Percentiles rank a stretch among this genome's conserved stretches.
These are phyloP conservation scores for Hirundichthys speculiger DNA, from an alignment of 2,113 vertebrate genomes.

Conservation along the genomic window DNA sequence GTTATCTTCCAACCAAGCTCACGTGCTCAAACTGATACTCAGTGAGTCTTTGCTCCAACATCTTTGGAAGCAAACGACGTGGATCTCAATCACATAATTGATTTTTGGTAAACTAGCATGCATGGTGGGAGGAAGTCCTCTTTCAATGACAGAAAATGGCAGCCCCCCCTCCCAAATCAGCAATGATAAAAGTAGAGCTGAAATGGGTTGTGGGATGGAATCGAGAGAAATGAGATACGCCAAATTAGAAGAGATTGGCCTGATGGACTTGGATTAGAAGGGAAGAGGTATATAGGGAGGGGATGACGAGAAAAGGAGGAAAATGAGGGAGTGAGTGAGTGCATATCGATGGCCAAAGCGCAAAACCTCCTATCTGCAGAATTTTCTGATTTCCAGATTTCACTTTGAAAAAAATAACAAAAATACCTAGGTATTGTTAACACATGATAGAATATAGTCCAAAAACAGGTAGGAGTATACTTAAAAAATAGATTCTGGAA, in stretches of 20 bases:
- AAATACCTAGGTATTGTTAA: no score
- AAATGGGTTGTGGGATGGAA: constrained; percentile 73
- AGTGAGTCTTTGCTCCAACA: constrained; percentile 22
- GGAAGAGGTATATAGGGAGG: constrained; percentile 72
- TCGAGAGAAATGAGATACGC: constrained; percentile 79
- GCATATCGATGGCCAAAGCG: no score
- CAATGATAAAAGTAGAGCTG: constrained; percentile 73
- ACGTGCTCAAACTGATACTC: not conserved
- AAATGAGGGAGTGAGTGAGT: constrained; percentile 69
- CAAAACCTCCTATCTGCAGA: no score
- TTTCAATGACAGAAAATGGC: constrained; percentile 54
- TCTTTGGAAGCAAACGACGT: constrained; percentile 6
- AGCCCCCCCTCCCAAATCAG: constrained; percentile 60
- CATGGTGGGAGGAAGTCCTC: constrained; percentile 73
- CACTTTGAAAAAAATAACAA: no score
- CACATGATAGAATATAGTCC: no score
- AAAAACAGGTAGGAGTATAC: no score
- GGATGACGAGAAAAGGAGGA: constrained; percentile 70
- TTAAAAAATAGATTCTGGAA: no score
- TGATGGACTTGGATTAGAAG: constrained; percentile 81
- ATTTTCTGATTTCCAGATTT: no score
- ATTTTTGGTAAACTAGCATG: constrained; percentile 72
- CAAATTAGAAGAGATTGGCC: constrained; percentile 79
- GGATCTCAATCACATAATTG: constrained; percentile 67
- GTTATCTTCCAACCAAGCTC: constrained; percentile 6